These are phyloP conservation scores for Scaptomyza parva DNA, from an alignment of 2,888 invertebrate genomes.

Conservation along the genomic window DNA sequence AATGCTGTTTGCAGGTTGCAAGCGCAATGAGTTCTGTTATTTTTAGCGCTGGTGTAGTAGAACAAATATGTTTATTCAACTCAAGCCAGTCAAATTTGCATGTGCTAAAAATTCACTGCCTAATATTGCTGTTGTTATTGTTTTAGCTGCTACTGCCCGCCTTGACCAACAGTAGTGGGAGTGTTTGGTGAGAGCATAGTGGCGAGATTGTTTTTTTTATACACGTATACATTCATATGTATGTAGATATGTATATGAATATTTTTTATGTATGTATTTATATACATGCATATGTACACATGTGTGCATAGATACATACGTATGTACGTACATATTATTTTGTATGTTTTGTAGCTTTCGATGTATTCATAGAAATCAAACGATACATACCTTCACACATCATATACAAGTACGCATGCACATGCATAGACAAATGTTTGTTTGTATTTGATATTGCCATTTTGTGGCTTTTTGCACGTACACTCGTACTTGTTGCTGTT, in stretches of 20 bases:
- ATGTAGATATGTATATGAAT: background rate
- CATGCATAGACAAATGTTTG: background rate
- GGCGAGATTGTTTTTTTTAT: constrained; percentile 27
- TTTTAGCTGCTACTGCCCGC: constrained; percentile 30
- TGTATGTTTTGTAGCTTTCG: background rate
- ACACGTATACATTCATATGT: constrained; percentile 12
- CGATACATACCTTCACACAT: background rate
- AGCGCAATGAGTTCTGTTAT: constrained; percentile 71
- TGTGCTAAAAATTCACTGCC: constrained; percentile 39
- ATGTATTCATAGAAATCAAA: background rate
- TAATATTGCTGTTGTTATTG: constrained; percentile 32
- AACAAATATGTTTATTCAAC: constrained; percentile 51
- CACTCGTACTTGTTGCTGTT: constrained; percentile 76
- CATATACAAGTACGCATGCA: background rate
- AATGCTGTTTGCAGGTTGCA: constrained; percentile 54
- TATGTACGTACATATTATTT: constrained; percentile 1
- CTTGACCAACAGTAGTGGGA: constrained; percentile 30
- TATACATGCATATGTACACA: constrained; percentile 13
- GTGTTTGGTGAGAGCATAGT: constrained; percentile 10
- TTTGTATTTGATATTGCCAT: constrained; percentile 43
- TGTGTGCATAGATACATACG: constrained; percentile 4
- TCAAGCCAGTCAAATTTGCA: constrained; percentile 60
- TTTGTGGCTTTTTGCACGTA: constrained; percentile 73
- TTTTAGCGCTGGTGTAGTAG: constrained; percentile 53
- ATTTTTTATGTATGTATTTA: background rate